A percentile compares a stretch with the other conserved stretches of the same genome.
phyloP scores from a whole-genome alignment of 1,140 invertebrate species.

The Chironomus striatipennis region DNA sequence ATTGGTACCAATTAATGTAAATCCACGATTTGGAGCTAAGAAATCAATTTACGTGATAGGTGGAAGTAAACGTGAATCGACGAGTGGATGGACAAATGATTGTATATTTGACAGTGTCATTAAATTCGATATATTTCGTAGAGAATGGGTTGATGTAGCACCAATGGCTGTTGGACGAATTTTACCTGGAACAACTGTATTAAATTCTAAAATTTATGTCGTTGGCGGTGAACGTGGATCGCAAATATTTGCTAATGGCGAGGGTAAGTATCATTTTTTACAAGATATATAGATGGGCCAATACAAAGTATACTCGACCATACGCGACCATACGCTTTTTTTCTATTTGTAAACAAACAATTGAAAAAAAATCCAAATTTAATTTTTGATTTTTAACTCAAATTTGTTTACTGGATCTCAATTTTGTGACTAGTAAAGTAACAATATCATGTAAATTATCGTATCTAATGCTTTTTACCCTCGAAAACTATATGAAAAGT shows the following conservation, averaged over 20 bases:
- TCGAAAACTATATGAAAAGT: no score
- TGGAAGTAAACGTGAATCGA: constrained; percentile 75
- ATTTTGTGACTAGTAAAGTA: no score
- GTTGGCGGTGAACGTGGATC: constrained; percentile 87
- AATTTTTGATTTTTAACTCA: no score
- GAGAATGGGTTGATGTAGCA: constrained; percentile 69
- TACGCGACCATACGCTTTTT: no score
- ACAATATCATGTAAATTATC: no score
- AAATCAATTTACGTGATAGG: constrained; percentile 86
- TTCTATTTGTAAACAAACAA: no score
- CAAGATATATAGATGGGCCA: no score
- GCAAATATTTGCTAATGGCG: constrained; percentile 82
- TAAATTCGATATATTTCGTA: constrained; percentile 64
- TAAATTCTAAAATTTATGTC: constrained; percentile 84
- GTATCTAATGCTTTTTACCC: no score
- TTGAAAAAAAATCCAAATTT: no score
- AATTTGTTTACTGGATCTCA: no score
- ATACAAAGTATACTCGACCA: no score
- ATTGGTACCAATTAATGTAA: constrained; percentile 62
- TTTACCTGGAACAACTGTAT: constrained; percentile 51
- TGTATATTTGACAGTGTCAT: constrained; percentile 69
- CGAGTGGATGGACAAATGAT: constrained; percentile 51
- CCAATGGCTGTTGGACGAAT: constrained; percentile 82
- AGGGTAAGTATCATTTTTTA: constrained; percentile 33
- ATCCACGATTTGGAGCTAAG: constrained; percentile 71